Evolutionary conservation across 2,113 vertebrate genomes (phyloP).

Genomic region (Perccottus glenii): DNA sequence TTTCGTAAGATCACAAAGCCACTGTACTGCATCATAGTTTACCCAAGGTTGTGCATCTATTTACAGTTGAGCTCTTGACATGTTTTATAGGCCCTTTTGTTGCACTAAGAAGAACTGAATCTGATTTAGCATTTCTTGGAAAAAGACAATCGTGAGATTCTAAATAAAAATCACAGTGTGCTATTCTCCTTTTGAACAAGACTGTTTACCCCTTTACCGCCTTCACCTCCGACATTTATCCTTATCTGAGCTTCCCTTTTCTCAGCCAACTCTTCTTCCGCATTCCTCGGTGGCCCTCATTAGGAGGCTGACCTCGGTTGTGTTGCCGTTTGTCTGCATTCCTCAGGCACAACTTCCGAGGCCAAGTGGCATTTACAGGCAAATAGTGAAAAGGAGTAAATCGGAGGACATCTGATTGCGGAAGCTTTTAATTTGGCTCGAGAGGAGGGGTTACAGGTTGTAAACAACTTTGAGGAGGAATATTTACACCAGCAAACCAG

Average conservation of each 20-base stretch:
- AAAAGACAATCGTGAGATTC: background rate
- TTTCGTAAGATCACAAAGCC: background rate
- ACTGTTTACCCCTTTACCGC: background rate
- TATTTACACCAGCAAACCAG: background rate
- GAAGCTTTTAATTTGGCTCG: constrained; percentile 9
- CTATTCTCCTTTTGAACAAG: background rate
- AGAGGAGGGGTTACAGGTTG: background rate
- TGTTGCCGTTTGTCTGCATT: constrained; percentile 68
- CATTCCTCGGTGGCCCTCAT: constrained; percentile 58
- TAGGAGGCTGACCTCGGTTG: constrained; percentile 57
- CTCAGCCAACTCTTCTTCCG: constrained; percentile 41
- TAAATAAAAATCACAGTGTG: background rate
- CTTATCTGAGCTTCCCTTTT: constrained; percentile 21
- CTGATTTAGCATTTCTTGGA: background rate
- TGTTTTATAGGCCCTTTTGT: no score
- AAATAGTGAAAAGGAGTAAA: constrained; percentile 1
- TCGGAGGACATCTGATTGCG: constrained; percentile 26
- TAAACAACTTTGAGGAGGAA: background rate
- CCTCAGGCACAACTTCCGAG: constrained; percentile 35
- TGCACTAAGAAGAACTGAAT: background rate
- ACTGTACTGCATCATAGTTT: background rate
- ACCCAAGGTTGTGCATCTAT: no score
- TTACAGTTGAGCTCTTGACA: no score
- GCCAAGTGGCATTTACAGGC: constrained; percentile 38
- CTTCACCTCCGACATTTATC: constrained; percentile 31